These are phyloP conservation scores for Nanorana parkeri DNA, from an alignment of 2,113 vertebrate genomes.

Conservation along the genomic window DNA sequence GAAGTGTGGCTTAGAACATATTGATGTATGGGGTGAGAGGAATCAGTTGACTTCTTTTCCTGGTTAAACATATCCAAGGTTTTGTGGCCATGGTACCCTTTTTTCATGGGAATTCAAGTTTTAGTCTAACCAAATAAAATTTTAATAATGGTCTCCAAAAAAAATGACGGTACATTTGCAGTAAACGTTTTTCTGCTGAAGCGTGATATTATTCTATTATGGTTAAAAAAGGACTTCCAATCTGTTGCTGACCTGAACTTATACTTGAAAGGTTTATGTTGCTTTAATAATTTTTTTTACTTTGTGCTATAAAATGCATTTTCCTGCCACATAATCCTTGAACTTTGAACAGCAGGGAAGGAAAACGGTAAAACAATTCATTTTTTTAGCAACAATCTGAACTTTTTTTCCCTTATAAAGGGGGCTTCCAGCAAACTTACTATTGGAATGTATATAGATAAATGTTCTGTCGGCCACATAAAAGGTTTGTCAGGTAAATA, in stretches of 20 bases:
- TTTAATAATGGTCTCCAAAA: conserved; percentile 36
- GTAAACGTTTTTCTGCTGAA: conserved; percentile 32
- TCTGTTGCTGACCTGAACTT: conserved; percentile 23
- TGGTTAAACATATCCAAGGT: conserved; percentile 40
- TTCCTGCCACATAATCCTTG: not conserved
- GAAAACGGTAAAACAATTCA: not conserved
- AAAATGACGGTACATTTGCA: conserved; percentile 34
- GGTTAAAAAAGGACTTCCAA: conserved; percentile 31
- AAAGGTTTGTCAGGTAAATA: too few species aligned
- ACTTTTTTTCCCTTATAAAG: too few species aligned
- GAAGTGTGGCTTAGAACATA: conserved; percentile 32
- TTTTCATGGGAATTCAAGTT: conserved; percentile 23
- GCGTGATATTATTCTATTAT: conserved; percentile 33
- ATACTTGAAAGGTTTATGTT: conserved; percentile 10
- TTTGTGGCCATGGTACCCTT: conserved; percentile 30
- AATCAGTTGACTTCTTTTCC: conserved; percentile 38
- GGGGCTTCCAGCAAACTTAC: too few species aligned
- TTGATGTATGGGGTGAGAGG: conserved; percentile 44
- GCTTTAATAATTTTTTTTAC: conserved; percentile 9
- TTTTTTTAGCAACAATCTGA: too few species aligned
- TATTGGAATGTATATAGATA: too few species aligned
- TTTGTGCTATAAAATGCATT: conserved; percentile 14
- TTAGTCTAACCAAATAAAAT: conserved; percentile 33
- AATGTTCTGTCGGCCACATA: too few species aligned
- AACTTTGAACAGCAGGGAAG: conserved; percentile 1